These are phyloP conservation scores for Gallirallus australis DNA, from an alignment of 2,797 vertebrate genomes.

Conservation along the genomic window DNA sequence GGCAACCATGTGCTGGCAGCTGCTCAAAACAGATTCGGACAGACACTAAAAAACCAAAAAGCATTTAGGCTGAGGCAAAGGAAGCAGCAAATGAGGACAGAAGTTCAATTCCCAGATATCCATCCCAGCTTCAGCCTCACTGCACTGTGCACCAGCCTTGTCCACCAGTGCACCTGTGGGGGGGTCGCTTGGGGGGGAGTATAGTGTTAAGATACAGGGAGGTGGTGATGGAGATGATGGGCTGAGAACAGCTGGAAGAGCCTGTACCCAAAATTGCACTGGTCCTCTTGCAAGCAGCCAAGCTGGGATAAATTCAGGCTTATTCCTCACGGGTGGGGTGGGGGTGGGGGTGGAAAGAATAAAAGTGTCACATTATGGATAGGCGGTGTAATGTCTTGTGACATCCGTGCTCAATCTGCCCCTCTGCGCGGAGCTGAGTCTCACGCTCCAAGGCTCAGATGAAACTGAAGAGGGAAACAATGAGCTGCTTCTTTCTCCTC, in stretches of 20 bases:
- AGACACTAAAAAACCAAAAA: rapidly evolving
- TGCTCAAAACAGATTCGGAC: neutral
- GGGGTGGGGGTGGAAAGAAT: no score
- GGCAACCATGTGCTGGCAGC: neutral
- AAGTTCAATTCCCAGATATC: neutral
- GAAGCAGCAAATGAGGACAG: neutral
- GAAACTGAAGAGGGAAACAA: neutral
- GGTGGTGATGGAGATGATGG: rapidly evolving
- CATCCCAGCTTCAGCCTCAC: rapidly evolving
- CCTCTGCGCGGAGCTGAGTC: neutral
- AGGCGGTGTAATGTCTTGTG: neutral
- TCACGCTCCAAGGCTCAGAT: rapidly evolving
- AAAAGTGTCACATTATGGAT: rapidly evolving
- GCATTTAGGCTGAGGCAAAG: neutral
- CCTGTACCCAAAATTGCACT: neutral
- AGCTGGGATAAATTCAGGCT: neutral
- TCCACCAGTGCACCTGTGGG: neutral
- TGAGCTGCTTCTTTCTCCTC: neutral
- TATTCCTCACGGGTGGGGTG: neutral
- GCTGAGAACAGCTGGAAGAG: neutral
- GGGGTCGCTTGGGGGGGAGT: no score
- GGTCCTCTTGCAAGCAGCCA: neutral
- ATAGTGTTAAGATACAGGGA: neutral
- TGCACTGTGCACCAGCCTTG: neutral
- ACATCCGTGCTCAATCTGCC: neutral